Conservation (phyloP, 2,888 invertebrate genomes). For the Xylota sylvarum region DNA sequence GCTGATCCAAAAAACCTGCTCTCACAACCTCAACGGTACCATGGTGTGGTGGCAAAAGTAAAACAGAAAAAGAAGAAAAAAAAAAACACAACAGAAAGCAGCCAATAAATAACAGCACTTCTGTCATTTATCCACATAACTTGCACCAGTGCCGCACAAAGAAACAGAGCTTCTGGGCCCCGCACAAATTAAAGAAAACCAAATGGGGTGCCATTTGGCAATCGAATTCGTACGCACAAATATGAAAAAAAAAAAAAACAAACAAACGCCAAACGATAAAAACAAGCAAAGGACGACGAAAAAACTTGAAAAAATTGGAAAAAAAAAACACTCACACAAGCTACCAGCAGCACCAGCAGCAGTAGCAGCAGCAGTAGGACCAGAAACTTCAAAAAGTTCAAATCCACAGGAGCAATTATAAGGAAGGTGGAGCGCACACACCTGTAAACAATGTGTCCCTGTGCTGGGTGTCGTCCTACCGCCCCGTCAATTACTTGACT, state of each 20-base stretch:
- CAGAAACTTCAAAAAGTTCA: conserved; percentile 70
- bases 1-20: conserved; percentile 71
- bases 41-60: conserved; percentile 46
- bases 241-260: conserved; percentile 71
- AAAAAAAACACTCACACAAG: conserved; percentile 21
- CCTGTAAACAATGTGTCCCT: conserved; percentile 75
- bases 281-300: conserved; percentile 41
- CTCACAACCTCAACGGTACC: conserved; percentile 31
- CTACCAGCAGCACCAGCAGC: conserved; percentile 4
- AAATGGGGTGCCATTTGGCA: conserved; percentile 77
- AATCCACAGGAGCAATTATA: conserved; percentile 76
- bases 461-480: conserved; percentile 48
- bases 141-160: conserved; percentile 81
- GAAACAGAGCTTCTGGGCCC: conserved; percentile 60
- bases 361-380: conserved; percentile 30
- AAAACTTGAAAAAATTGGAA: conserved; percentile 2
- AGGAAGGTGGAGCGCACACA: conserved; percentile 63
- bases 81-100: conserved; percentile 45
- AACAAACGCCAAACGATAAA: conserved; percentile 63
- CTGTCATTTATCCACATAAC: conserved; percentile 84
- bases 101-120: conserved; percentile 84
- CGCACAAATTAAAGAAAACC: conserved; percentile 76
- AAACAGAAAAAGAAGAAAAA: conserved; percentile 50
- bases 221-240: conserved; percentile 75
- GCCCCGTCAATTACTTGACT: conserved; percentile 72